phyloP scores from a whole-genome alignment of 2,113 vertebrate species.

The Odocoileus hemionus region DNA sequence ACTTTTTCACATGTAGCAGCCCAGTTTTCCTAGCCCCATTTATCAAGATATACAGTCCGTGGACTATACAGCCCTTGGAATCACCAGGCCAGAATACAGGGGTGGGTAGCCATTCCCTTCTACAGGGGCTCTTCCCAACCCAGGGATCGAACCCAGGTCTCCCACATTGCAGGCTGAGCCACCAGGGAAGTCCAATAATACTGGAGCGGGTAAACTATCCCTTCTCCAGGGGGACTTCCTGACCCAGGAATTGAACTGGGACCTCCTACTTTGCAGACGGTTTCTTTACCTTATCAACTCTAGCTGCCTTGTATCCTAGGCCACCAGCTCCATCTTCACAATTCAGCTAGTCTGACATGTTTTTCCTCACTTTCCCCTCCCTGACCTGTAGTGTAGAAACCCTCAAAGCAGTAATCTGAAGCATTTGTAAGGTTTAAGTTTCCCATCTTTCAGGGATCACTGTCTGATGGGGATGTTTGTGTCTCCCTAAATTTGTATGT shows the following conservation, averaged over 20 bases:
- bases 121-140: background rate
- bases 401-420: background rate
- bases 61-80: background rate
- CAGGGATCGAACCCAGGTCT: background rate
- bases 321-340: background rate
- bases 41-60: background rate
- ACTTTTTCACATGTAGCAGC: background rate
- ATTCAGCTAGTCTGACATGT: background rate
- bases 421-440: background rate
- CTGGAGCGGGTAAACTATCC: background rate
- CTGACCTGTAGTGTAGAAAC: background rate
- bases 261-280: background rate
- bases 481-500: background rate
- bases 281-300: background rate
- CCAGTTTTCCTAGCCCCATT: background rate
- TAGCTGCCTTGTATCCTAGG: background rate
- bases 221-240: background rate
- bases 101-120: background rate
- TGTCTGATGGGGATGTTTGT: background rate
- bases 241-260: background rate
- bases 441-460: background rate
- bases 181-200: background rate
- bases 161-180: background rate
- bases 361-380: background rate
- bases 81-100: background rate